These are phyloP conservation scores for Agrotis clavis DNA, from an alignment of 2,888 invertebrate species.

Conservation along the genomic window DNA sequence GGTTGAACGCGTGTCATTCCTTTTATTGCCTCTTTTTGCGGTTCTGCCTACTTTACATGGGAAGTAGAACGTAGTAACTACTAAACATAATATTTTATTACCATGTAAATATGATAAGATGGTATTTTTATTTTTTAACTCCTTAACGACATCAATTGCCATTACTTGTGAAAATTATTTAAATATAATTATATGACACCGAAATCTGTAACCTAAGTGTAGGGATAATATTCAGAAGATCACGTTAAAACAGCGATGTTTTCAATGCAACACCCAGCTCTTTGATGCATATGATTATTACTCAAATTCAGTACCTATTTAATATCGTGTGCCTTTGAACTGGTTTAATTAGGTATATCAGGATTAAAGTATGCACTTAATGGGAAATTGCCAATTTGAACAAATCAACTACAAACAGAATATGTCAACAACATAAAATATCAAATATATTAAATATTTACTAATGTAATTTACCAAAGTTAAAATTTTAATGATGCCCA, in stretches of 20 bases:
- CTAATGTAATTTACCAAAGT: background rate
- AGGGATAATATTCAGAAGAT: too few relatives aligned
- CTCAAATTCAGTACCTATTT: background rate
- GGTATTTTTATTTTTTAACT: background rate
- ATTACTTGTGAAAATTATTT: too few relatives aligned
- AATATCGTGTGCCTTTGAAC: background rate
- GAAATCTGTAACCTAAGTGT: too few relatives aligned
- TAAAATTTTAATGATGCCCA: background rate
- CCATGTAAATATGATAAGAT: background rate
- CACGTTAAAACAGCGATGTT: too few relatives aligned
- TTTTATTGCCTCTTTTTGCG: slow-evolving; percentile 32
- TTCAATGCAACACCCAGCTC: background rate
- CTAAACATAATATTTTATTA: background rate
- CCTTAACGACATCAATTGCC: background rate
- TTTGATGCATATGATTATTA: slow-evolving; percentile 15
- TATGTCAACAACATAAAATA: background rate
- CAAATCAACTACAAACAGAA: background rate
- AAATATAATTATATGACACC: too few relatives aligned
- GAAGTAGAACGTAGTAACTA: background rate
- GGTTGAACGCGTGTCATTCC: slow-evolving; percentile 32
- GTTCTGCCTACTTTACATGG: background rate
- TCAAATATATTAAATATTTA: background rate
- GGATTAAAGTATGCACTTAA: background rate
- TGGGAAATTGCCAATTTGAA: slow-evolving; percentile 4
- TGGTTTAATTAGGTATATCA: too few relatives aligned